Base-by-base conservation (phyloP, 2,113 vertebrate species). In the Ginglymostoma cirratum region DNA sequence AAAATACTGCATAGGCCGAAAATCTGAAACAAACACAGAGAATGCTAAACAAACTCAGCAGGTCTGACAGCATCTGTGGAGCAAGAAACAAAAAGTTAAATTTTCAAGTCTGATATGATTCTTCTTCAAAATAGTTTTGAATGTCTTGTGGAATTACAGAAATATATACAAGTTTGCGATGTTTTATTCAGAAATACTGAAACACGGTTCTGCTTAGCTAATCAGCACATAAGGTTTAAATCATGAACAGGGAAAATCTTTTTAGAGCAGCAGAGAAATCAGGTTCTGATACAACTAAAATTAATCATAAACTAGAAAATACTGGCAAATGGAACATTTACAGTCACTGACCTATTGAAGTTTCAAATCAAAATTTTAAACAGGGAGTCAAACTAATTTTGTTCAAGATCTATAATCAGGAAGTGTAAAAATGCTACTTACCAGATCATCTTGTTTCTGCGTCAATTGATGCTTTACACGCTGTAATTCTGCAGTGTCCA, bases 391-490 rank as follows among this genome's bases (percentile, higher is more conserved):
- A 55, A 55, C 52, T 55, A 30, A 14, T 90, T 89, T 90, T 3
- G 15, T 52, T 30, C 52, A 90, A 65, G 27, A 34, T 55, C 87
- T 90, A 5, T 61, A 61, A 83, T 17, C 17, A 65, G 1, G 52
- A 90, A 90, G 87, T 90, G 61, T 90, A 90, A 83, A 61, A 70
- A 85, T 38, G 23, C 67, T 55, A 94, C 86, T 94, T 10, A 96
- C 96, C 96, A 96, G 67, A 80, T 96, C 95, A 24, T 96, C 65
- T 27, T 96, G 95, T 34, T 95, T 96, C 70, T 96, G 95, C 42
- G 66, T 42, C 34, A 96, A 80, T 27, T 96, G 95, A 52, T 93
- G 90, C 30, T 94, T 96, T 24, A 96, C 95, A 7, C 80, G 96
- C 23, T 42, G 69, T 69, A 96, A 72, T 70, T 97, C 96, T 42